Percentiles rank a stretch among this genome's conserved stretches.
phyloP scores from a whole-genome alignment of 2,888 invertebrate genomes.

The Ophonus ardosiacus region DNA sequence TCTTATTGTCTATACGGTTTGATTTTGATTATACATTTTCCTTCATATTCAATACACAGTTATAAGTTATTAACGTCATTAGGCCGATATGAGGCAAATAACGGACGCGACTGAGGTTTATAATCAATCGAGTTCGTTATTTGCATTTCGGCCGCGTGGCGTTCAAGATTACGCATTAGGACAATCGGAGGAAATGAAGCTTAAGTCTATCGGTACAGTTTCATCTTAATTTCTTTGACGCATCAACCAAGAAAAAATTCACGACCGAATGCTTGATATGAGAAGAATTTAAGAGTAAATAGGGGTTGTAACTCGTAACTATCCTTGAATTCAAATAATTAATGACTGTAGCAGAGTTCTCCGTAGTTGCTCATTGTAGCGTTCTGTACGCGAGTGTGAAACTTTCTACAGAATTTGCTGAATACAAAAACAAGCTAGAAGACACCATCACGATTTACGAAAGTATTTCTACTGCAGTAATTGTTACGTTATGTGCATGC shows the following conservation, averaged over 20 bases:
- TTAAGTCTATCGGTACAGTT: no score
- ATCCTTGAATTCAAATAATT: background rate
- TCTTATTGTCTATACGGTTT: no score
- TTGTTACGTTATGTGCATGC: conserved; percentile 36
- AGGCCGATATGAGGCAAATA: no score
- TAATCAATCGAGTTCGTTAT: no score
- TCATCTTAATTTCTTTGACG: background rate
- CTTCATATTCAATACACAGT: no score
- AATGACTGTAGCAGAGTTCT: background rate
- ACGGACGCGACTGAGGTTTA: no score
- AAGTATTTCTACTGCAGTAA: conserved; percentile 15
- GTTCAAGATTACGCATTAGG: no score
- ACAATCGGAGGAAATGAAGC: no score
- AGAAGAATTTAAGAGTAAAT: background rate
- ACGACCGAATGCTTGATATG: background rate
- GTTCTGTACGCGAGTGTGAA: conserved; percentile 20
- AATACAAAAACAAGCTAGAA: conserved; percentile 12
- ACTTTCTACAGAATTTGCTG: conserved; percentile 50
- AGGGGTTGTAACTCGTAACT: background rate
- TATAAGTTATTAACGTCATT: no score
- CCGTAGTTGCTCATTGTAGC: background rate
- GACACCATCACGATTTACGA: background rate
- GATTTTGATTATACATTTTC: no score
- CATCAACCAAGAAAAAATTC: background rate
- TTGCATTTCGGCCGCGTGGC: no score